These are phyloP conservation scores for Cosmorhoe ocellata DNA, from an alignment of 2,888 invertebrate species.

Conservation along the genomic window DNA sequence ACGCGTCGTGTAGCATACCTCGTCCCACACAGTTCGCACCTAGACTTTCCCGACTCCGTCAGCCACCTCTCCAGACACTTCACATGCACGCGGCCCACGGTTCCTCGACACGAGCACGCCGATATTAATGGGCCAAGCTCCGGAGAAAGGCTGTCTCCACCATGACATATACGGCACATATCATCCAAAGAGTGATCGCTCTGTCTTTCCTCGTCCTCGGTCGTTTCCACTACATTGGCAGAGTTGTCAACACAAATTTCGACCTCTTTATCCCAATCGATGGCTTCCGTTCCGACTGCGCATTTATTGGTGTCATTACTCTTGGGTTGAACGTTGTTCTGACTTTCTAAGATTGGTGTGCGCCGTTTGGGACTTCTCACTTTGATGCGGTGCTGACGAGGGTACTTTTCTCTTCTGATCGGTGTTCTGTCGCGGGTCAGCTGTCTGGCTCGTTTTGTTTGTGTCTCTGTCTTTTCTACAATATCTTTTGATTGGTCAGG, in stretches of 20 bases:
- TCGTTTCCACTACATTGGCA: conserved; percentile 30
- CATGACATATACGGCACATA: conserved; percentile 77
- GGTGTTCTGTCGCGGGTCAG: conserved; percentile 41
- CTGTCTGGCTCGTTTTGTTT: conserved; percentile 24
- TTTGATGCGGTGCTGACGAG: conserved; percentile 61
- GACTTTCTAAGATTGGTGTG: conserved; percentile 36
- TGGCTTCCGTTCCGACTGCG: conserved; percentile 43
- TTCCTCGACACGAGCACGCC: conserved; percentile 81
- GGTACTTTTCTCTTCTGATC: conserved; percentile 48
- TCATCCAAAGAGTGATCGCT: conserved; percentile 63
- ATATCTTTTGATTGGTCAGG: conserved; percentile 11
- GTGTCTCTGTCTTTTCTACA: conserved; percentile 9
- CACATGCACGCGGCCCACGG: conserved; percentile 87
- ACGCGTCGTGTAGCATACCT: conserved; percentile 85
- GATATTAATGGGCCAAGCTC: conserved; percentile 69
- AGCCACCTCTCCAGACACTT: conserved; percentile 90
- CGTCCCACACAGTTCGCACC: conserved; percentile 88
- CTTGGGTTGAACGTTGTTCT: conserved; percentile 23
- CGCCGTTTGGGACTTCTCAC: conserved; percentile 67
- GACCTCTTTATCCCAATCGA: conserved; percentile 51
- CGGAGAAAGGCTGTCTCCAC: conserved; percentile 55
- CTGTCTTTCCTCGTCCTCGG: conserved; percentile 45
- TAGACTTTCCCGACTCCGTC: conserved; percentile 86
- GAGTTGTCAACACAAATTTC: conserved; percentile 37
- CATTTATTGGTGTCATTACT: conserved; percentile 31